Conservation (phyloP, 1,140 invertebrate species). For the Cyclina sinensis region DNA sequence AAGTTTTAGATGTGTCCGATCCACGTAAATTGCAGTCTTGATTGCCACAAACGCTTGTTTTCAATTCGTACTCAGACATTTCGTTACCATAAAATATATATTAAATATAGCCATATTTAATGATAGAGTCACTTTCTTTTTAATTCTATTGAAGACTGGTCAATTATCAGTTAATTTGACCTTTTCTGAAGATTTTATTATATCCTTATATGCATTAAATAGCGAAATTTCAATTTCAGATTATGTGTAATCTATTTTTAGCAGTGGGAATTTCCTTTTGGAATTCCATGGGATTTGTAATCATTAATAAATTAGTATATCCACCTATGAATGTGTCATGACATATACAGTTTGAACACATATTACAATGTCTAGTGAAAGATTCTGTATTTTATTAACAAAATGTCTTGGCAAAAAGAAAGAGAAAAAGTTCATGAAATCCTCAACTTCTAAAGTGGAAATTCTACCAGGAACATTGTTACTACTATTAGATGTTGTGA, state of each 20-base stretch:
- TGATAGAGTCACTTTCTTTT: no score
- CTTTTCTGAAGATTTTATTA: no score
- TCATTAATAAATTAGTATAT: no score
- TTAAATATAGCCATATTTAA: no score
- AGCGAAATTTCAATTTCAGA: neutral
- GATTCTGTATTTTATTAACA: slow-evolving; percentile 75
- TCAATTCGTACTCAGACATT: neutral
- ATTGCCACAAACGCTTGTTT: neutral
- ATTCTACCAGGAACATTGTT: slow-evolving; percentile 79
- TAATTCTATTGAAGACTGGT: no score
- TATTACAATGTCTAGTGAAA: slow-evolving; percentile 59
- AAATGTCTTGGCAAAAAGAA: slow-evolving; percentile 80
- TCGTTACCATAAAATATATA: no score
- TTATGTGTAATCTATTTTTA: slow-evolving; percentile 26
- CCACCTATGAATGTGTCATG: neutral
- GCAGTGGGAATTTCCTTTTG: slow-evolving; percentile 48
- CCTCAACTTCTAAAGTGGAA: slow-evolving; percentile 73
- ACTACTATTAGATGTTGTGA: slow-evolving; percentile 54
- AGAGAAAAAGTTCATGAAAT: slow-evolving; percentile 72
- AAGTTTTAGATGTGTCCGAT: neutral
- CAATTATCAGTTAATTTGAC: no score
- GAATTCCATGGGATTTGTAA: slow-evolving; percentile 27
- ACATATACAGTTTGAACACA: neutral
- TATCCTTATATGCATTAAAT: no score
- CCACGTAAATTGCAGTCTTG: neutral